A percentile compares a stretch with the other conserved stretches of the same genome.
phyloP scores from a whole-genome alignment of 1,140 invertebrate species.

The Temnothorax longispinosus region DNA sequence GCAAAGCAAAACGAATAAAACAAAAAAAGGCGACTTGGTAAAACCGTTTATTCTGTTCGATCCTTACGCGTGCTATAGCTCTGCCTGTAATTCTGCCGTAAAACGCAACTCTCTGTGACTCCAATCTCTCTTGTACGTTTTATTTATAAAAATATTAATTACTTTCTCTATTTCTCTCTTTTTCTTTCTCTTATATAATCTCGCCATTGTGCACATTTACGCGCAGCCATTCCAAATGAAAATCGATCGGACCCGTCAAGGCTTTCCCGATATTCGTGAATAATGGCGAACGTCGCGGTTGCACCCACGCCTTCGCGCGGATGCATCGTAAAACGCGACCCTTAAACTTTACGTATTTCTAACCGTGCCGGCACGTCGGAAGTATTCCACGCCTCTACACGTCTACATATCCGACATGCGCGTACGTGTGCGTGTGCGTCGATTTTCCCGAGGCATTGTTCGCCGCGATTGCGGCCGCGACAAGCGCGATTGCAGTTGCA shows the following conservation, averaged over 20 bases:
- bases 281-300: constrained; percentile 40
- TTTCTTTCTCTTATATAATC: not conserved
- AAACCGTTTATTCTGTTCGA: not conserved
- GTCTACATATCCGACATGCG: constrained; percentile 14
- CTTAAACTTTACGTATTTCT: constrained; percentile 54
- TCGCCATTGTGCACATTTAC: not conserved
- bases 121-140: not conserved
- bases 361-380: constrained; percentile 21
- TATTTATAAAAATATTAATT: constrained; percentile 40
- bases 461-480: constrained; percentile 45
- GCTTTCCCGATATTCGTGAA: constrained; percentile 12
- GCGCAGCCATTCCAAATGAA: constrained; percentile 2
- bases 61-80: not conserved
- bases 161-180: not conserved
- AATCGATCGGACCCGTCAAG: constrained; percentile 40
- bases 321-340: constrained; percentile 51
- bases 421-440: not conserved
- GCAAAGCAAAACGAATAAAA: not conserved
- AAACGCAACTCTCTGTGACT: not conserved
- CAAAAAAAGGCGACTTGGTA: not conserved
- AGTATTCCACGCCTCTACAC: constrained; percentile 16
- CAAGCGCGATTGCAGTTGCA: constrained; percentile 39
- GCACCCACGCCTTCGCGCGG: constrained; percentile 47
- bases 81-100: not conserved
- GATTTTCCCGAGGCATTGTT: constrained; percentile 52